phyloP scores from a whole-genome alignment of 2,888 invertebrate species.

The Andrena flavipes region DNA sequence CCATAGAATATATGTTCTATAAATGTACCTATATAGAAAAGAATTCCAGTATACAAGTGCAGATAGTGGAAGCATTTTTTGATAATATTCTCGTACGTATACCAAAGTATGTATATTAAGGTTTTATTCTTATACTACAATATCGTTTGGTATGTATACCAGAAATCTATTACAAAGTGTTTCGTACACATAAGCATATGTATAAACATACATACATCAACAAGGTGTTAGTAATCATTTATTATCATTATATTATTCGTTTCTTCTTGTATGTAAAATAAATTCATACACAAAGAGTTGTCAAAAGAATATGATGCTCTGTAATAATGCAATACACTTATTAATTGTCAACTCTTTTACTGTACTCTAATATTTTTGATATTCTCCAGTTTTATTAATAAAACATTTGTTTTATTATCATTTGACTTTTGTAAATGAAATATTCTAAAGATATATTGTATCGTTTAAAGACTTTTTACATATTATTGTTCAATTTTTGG shows the following conservation, averaged over 20 bases:
- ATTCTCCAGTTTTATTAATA: not conserved
- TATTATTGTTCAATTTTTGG: not conserved
- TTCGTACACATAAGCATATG: constrained; percentile 35
- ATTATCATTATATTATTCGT: not conserved
- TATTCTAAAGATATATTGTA: not conserved
- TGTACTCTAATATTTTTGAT: not conserved
- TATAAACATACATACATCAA: constrained; percentile 24
- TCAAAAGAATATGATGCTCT: not conserved
- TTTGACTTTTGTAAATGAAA: not conserved
- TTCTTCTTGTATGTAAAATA: constrained; percentile 6
- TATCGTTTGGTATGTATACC: constrained; percentile 39
- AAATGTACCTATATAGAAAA: constrained; percentile 3
- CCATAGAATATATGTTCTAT: constrained; percentile 22
- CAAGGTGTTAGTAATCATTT: not conserved
- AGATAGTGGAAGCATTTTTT: constrained; percentile 49
- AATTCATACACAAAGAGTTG: not conserved
- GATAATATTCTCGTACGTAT: constrained; percentile 40
- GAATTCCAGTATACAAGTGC: constrained; percentile 29
- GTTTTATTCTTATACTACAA: constrained; percentile 14
- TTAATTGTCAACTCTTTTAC: not conserved
- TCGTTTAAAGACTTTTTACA: constrained; percentile 1
- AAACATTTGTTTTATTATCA: not conserved
- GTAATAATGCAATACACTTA: constrained; percentile 1
- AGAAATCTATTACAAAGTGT: constrained; percentile 39
- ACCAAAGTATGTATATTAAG: constrained; percentile 24